Percentiles rank a stretch among this genome's conserved stretches.
phyloP scores from a whole-genome alignment of 2,888 invertebrate genomes.

The Leptinotarsa tumamoca region DNA sequence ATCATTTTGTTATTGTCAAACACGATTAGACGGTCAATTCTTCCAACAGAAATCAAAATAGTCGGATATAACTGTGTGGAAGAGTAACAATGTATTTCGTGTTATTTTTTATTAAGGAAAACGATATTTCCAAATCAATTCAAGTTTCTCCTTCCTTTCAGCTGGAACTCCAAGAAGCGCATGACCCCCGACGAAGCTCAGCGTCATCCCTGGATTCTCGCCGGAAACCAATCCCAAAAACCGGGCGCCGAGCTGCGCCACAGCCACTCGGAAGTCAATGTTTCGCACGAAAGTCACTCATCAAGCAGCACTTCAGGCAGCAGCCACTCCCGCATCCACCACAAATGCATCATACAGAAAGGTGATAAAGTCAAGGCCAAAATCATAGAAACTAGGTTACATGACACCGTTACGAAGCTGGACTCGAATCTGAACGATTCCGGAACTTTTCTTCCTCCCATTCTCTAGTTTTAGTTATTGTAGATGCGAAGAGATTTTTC shows the following conservation, averaged over 20 bases:
- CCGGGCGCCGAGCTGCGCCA: constrained; percentile 65
- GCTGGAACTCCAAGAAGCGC: constrained; percentile 93
- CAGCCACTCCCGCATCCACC: constrained; percentile 59
- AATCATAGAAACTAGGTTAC: constrained; percentile 61
- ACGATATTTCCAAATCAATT: not conserved
- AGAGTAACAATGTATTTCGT: too few species aligned
- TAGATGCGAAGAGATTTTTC: not conserved
- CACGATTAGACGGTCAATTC: too few species aligned
- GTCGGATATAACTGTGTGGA: too few species aligned
- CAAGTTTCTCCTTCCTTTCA: constrained; percentile 61
- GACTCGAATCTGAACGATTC: constrained; percentile 72
- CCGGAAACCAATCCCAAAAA: constrained; percentile 54
- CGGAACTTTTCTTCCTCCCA: constrained; percentile 74
- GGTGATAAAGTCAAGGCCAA: constrained; percentile 65
- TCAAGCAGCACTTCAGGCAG: constrained; percentile 63
- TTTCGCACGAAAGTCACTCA: constrained; percentile 60
- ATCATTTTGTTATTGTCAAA: too few species aligned
- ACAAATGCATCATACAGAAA: constrained; percentile 60
- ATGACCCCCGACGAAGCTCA: constrained; percentile 93
- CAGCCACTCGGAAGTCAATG: constrained; percentile 69
- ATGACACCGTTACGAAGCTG: constrained; percentile 65
- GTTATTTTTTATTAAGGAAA: too few species aligned
- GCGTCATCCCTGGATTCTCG: constrained; percentile 84
- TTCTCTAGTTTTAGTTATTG: constrained; percentile 65
- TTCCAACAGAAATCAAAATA: too few species aligned